These are phyloP conservation scores for Nymphalis urticae DNA, from an alignment of 2,888 invertebrate species.

Conservation along the genomic window DNA sequence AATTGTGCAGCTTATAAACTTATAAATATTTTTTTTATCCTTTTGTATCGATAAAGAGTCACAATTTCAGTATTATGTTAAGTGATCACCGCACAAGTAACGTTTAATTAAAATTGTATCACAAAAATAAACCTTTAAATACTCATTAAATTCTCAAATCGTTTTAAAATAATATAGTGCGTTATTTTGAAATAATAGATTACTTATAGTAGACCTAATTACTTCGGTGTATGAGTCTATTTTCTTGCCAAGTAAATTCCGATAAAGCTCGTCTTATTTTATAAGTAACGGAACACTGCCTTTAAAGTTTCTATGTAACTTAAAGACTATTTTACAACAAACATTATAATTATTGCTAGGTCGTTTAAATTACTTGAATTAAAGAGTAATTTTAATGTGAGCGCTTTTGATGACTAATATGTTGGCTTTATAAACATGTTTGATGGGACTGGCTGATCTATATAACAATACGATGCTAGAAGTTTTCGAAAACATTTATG, in stretches of 20 bases:
- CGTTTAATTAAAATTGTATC: conserved; percentile 7
- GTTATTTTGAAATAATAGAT: conserved; percentile 17
- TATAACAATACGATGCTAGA: neutral
- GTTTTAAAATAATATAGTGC: conserved; percentile 12
- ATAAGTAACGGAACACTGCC: conserved; percentile 60
- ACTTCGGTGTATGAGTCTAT: conserved; percentile 29
- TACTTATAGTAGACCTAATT: conserved; percentile 11
- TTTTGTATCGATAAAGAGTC: conserved; percentile 26
- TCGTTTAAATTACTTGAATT: conserved; percentile 5
- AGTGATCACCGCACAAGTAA: conserved; percentile 6
- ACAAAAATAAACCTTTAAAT: conserved; percentile 21
- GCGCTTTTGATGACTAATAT: neutral
- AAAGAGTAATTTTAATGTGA: neutral
- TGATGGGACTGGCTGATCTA: neutral
- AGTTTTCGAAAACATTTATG: neutral
- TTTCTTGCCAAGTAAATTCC: conserved; percentile 42
- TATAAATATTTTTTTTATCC: conserved; percentile 17
- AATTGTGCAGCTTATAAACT: conserved; percentile 28
- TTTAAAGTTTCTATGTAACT: conserved; percentile 46
- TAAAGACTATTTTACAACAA: conserved; percentile 41
- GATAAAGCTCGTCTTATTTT: conserved; percentile 31
- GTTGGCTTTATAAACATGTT: conserved; percentile 1
- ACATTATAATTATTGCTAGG: conserved; percentile 25
- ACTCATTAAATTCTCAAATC: conserved; percentile 21
- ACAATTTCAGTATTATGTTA: conserved; percentile 32